Base-by-base conservation (phyloP, 37 sponge, comb jelly and placozoan genomes). In the Bolinopsis microptera region DNA sequence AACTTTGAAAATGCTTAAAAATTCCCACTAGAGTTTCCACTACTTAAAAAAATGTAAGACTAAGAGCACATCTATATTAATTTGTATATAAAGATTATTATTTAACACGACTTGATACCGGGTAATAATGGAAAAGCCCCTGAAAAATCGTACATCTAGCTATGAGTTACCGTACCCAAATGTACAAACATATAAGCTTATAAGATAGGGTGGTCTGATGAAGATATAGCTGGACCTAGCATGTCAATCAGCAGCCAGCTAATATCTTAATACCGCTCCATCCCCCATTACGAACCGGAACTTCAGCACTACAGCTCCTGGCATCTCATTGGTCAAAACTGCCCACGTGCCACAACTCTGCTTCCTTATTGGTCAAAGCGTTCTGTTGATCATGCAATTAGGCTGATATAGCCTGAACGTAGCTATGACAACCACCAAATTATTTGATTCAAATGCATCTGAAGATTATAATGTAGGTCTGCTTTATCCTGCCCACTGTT, bases 391-490 rank as follows among this genome's bases (percentile, higher is more conserved):
- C 80, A 77, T 16, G 33, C 32, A 77, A 77, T 77, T 77, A 77
- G 33, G 33, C 80, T 77, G 80, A 77, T 28, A 77, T 77, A 77
- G 33, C 21, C 74, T 32, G 16, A 22, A 13, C 80, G 80, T 77
- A 77, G 32, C 80, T 77, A 77, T 77, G 80, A 32, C 80, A 77
- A 77, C 80, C 80, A 32, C 22, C 34, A 77, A 77, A 77, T 77
- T 77, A 77, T 77, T 77, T 77, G 80, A 77, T 77, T 77, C 80
- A 77, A 32, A 77, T 77, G 61, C 9, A 48, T 48, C 61, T 48
- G 61, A 48, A 48, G 61, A 48, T 48, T 48, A 48, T 48, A 18
- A 13, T 48, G 61, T 18, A 48, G 61, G 61, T 48, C 61, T 48
- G 61, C 61, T 48, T 48, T 48, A 13, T 13, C 13, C 9, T 48